Conservation (phyloP, 2,113 vertebrate species). For the Empidonax alnorum region DNA sequence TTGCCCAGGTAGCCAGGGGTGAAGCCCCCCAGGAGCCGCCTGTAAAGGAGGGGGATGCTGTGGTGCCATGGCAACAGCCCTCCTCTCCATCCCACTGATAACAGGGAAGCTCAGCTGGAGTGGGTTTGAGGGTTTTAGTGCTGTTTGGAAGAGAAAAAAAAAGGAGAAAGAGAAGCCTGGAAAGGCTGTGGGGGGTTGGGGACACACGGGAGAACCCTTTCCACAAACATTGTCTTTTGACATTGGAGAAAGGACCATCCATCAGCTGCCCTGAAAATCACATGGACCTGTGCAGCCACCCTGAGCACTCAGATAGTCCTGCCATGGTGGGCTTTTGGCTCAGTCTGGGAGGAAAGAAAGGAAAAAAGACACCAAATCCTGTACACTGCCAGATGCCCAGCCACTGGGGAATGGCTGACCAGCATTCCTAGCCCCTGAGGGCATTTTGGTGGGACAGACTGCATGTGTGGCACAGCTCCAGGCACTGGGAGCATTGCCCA, state of each 20-base stretch:
- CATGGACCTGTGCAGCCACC: background rate
- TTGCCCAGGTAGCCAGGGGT: background rate
- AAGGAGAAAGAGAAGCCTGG: background rate
- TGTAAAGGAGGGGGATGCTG: background rate
- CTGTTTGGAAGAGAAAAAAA: background rate
- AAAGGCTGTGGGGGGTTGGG: background rate
- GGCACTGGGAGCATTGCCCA: background rate
- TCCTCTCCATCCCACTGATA: background rate
- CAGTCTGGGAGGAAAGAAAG: background rate
- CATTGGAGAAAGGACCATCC: background rate
- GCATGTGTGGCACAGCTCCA: background rate
- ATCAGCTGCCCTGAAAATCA: background rate
- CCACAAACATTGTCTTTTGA: background rate
- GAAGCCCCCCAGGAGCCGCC: background rate
- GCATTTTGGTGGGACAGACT: background rate
- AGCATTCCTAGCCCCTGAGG: background rate
- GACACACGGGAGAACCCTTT: background rate
- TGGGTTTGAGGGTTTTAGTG: background rate
- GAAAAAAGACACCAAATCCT: background rate
- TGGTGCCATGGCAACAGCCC: slow-evolving; percentile 4
- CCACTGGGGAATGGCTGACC: background rate
- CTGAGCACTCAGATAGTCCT: background rate
- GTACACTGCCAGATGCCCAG: background rate
- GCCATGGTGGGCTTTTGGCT: background rate
- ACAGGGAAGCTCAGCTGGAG: background rate